phyloP scores from a whole-genome alignment of 2,113 vertebrate species.

The Saguinus midas region DNA sequence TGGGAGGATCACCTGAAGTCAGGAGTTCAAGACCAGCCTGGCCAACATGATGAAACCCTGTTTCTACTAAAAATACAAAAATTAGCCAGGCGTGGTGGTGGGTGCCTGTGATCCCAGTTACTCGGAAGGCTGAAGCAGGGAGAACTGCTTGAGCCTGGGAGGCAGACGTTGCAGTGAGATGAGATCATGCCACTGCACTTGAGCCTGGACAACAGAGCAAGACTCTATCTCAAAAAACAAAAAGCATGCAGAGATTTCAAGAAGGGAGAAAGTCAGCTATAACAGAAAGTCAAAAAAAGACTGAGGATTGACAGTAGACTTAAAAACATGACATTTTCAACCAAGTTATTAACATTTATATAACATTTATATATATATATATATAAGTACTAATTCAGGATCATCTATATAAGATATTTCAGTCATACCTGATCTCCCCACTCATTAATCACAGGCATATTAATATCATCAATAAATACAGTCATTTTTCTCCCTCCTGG shows the following conservation, averaged over 20 bases:
- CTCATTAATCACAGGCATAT: conserved; percentile 88
- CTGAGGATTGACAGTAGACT: background rate
- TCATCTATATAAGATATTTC: background rate
- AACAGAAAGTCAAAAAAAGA: background rate
- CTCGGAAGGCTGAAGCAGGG: too few relatives aligned
- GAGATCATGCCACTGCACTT: too few relatives aligned
- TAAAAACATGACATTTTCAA: background rate
- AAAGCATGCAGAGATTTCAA: background rate
- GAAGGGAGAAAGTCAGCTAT: background rate
- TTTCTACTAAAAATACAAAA: too few relatives aligned
- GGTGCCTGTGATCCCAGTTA: too few relatives aligned
- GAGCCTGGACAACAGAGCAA: too few relatives aligned
- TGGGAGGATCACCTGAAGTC: too few relatives aligned
- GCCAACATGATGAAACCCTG: too few relatives aligned
- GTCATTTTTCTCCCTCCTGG: conserved; percentile 88
- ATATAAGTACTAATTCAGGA: background rate
- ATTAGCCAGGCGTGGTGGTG: too few relatives aligned
- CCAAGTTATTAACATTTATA: background rate
- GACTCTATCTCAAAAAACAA: background rate
- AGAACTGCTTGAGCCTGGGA: too few relatives aligned
- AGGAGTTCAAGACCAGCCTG: too few relatives aligned
- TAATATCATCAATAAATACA: conserved; percentile 88
- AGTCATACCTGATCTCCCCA: conserved; percentile 88
- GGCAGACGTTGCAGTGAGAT: too few relatives aligned
- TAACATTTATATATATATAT: background rate